Evolutionary conservation across 2,888 invertebrate species (phyloP), one percentile per base, ranked within the genome.

Genomic region (Hyppa rectilinea): DNA sequence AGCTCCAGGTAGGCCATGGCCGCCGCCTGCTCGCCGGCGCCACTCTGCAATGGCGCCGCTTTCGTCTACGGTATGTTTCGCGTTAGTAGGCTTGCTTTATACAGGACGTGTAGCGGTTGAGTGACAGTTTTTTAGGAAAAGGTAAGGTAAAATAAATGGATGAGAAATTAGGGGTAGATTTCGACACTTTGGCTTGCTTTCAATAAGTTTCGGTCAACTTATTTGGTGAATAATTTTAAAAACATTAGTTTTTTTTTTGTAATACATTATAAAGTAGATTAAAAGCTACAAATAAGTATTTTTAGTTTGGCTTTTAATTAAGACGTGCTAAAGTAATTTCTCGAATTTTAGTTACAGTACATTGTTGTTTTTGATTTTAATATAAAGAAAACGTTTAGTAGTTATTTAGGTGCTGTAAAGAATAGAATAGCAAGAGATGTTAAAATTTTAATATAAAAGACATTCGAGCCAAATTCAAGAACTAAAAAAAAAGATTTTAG

Each of bases 1-100:
- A 99, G 96, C 93, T 99, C 99, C 78, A 99, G 97, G 94, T 99
- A 99, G 10, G 98, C 98, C 89, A 98, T 99, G 14, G 99, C 98
- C 60, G 99, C 98, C 71, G 99, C 97, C 90, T 99, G 97, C 92
- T 99, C 99, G 82, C 98, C 97, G 84, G 97, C 96, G 74, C 98
- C 98, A 92, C 97, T 98, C 98, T 99, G 97, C 93, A 97, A 97
- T 93, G 94, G 87, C 87, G 88, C 92, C 88, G 90, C 91, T 91
- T 89, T 92, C 88, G 92, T 94, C 95, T 95, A 94, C 84, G 92
- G 89, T 87, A 89, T 89, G 91, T 85, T 86, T 75, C 71, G 81
- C 84, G 89, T 93, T 91, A 93, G 90, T 92, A 81, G 87, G 88
- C 87, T 87, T 71, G 20, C 45, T 45, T 40, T 49, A 36, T 62